Evolutionary conservation across 35 echinoderm and acorn worm species (phyloP), one percentile per base, ranked within the genome.

Genomic region (Anneissia japonica): DNA sequence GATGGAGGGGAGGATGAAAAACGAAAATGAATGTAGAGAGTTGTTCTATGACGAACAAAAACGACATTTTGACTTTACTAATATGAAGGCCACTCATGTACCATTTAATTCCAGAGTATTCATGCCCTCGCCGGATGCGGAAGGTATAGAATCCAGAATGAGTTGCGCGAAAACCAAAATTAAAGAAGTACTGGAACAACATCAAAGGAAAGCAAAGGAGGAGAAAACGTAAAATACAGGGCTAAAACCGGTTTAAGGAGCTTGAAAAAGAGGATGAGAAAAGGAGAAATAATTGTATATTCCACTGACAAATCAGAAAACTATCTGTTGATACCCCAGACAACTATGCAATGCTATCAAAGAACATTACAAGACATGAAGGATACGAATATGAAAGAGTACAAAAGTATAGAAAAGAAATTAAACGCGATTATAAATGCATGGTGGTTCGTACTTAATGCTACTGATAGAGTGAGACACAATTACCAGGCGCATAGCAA

Each of bases 221-320:
- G 72, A 31, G 82, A 84, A 30, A 84, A 84, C 45, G 35, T 84
- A 10, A 73, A 55, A 16, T 34, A 72, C 19, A 55, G 64, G 21
- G 31, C 34, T 4, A 31, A 73, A 51, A 14, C 11, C 30, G 41
- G 82, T 21, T 51, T 84, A 30, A 64, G 10, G 72, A 84, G 82
- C 13, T 38, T 84, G 32, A 84, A 72, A 2, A 26, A 35, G n/a
- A 84, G 82, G 64, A 38, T 38, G 16, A 72, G 64, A 34, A 73
- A 84, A n/a, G 82, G 56, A 11, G 16, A 73, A 14, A 84, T 84
- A 13, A 23, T 84, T 13, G 64, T 84, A 0, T 84, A 56, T 32
- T 29, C 82, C 82, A 84, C 82, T 3, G 82, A 84, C 32, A 84
- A 84, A 73, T 84, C 82, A 36, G 82, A 55, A 84, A 72, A 38